Conservation (phyloP, 2,797 vertebrate species). For the Luscinia megarhynchos region DNA sequence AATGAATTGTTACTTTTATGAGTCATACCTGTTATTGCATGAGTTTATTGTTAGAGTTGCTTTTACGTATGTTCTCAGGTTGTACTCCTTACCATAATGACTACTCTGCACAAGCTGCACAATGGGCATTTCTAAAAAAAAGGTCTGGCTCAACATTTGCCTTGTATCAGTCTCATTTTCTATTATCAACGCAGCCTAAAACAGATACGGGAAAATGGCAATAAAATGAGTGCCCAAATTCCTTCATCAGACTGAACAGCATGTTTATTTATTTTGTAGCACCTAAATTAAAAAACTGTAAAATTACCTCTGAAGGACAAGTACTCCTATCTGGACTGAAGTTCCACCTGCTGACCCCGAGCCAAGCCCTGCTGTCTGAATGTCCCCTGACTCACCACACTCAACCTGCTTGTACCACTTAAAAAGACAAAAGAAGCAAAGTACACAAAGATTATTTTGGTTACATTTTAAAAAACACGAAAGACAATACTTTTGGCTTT, state of each 20-base stretch:
- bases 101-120: constrained; percentile 1
- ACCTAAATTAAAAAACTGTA: constrained; percentile 22
- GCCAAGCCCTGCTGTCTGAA: neutral
- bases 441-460: neutral
- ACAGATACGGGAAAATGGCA: neutral
- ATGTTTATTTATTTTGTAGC: neutral
- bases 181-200: neutral
- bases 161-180: constrained; percentile 20
- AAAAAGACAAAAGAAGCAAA: neutral
- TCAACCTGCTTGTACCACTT: neutral
- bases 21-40: constrained; percentile 12
- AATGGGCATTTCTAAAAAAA: neutral
- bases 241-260: constrained; percentile 13
- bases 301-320: neutral
- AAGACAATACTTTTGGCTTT: neutral
- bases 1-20: constrained; percentile 21
- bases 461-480: neutral
- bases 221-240: neutral
- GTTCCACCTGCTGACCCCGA: neutral
- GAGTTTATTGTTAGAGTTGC: neutral
- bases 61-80: neutral
- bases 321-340: neutral
- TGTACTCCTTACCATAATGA: neutral
- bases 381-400: neutral
- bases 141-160: neutral